Conservation (phyloP, 2,888 invertebrate species). For the Ellobium chinense region DNA sequence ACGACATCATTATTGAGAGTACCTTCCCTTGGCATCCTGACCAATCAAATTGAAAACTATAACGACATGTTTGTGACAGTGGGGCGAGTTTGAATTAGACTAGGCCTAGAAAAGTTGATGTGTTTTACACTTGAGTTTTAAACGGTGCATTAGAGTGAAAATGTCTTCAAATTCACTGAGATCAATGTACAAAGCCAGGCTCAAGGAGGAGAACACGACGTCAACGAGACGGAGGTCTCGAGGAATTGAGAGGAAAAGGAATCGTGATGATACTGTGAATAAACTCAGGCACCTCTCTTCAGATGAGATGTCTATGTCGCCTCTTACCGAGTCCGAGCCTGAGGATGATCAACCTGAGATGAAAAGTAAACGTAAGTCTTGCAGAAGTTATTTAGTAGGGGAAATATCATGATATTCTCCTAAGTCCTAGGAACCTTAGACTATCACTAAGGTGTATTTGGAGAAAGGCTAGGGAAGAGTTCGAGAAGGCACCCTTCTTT, state of each 20-base stretch:
- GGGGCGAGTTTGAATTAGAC: neutral
- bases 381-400: no score
- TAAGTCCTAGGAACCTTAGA: no score
- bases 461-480: no score
- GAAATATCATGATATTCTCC: no score
- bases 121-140: neutral
- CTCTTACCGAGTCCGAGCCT: no score
- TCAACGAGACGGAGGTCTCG: slow-evolving; percentile 8
- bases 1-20: no score
- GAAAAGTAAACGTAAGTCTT: no score
- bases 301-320: slow-evolving; percentile 63
- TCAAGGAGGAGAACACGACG: neutral
- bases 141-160: neutral
- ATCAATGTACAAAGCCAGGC: slow-evolving; percentile 16
- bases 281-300: slow-evolving; percentile 57
- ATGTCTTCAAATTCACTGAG: neutral
- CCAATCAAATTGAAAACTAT: slow-evolving; percentile 14
- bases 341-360: no score
- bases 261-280: slow-evolving; percentile 56
- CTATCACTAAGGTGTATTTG: no score
- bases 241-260: slow-evolving; percentile 12
- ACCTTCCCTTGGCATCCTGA: neutral
- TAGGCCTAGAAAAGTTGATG: no score
- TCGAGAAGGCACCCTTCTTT: no score
- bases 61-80: neutral